phyloP scores from a whole-genome alignment of 1,140 invertebrate species.

The Teleopsis dalmanni region DNA sequence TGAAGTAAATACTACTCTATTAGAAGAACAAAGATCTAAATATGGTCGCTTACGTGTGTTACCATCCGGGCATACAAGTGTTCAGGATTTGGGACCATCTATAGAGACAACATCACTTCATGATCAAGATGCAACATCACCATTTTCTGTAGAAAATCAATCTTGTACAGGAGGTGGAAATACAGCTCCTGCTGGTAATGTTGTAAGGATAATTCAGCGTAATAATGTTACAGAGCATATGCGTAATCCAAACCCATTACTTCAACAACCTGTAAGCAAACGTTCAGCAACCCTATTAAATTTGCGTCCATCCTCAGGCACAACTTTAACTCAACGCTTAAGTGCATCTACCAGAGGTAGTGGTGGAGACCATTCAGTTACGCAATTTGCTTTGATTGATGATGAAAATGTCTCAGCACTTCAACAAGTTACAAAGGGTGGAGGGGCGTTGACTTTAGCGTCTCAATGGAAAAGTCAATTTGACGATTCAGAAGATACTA shows the following conservation, averaged over 20 bases:
- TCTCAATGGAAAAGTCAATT: constrained; percentile 93
- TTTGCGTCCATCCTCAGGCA: constrained; percentile 41
- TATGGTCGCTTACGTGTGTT: constrained; percentile 55
- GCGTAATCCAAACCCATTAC: not conserved
- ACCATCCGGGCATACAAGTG: constrained; percentile 52
- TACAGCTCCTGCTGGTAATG: not conserved
- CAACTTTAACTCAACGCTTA: constrained; percentile 44
- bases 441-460: constrained; percentile 70
- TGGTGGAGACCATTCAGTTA: constrained; percentile 52
- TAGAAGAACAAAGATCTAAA: constrained; percentile 38
- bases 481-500: constrained; percentile 84
- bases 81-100: constrained; percentile 44
- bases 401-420: constrained; percentile 84
- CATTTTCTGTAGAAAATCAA: constrained; percentile 4
- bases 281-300: constrained; percentile 31
- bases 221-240: not conserved
- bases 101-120: constrained; percentile 8
- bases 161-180: constrained; percentile 3
- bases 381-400: constrained; percentile 86
- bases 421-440: constrained; percentile 71
- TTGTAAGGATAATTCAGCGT: not conserved
- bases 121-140: constrained; percentile 10
- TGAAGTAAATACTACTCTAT: constrained; percentile 14
- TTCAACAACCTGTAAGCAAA: constrained; percentile 17
- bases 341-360: constrained; percentile 31